Evolutionary conservation across 2,888 invertebrate species (phyloP).

Genomic region (Drosophila kanekoi): DNA sequence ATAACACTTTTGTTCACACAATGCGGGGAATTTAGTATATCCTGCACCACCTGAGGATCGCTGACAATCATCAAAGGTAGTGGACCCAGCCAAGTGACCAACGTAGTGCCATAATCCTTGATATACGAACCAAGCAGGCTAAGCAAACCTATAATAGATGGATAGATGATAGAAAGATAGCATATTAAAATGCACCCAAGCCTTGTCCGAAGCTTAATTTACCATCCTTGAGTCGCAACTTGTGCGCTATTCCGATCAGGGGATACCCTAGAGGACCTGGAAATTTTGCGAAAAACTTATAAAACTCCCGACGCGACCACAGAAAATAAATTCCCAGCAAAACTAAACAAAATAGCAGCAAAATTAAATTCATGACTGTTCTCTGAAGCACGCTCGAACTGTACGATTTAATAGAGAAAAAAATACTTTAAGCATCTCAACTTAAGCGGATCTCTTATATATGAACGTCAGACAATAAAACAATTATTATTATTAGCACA

Average conservation of each 20-base stretch:
- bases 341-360: not conserved
- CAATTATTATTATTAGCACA: not conserved
- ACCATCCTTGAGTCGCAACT: slow-evolving; percentile 5
- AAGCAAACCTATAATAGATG: not conserved
- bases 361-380: slow-evolving; percentile 1
- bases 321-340: not conserved
- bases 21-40: slow-evolving; percentile 69
- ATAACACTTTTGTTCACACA: slow-evolving; percentile 64
- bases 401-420: not conserved
- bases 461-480: not conserved
- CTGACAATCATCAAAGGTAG: slow-evolving; percentile 71
- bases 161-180: too few species aligned
- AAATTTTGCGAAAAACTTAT: not conserved
- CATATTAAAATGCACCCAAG: not conserved
- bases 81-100: slow-evolving; percentile 77
- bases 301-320: slow-evolving; percentile 19
- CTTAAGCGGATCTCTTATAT: slow-evolving; percentile 1
- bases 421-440: not conserved
- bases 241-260: slow-evolving; percentile 13
- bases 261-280: slow-evolving; percentile 25
- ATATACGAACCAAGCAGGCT: slow-evolving; percentile 1
- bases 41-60: slow-evolving; percentile 70
- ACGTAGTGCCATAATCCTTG: slow-evolving; percentile 56
- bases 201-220: too few species aligned
- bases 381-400: not conserved